These are phyloP conservation scores for Gallinago stenura DNA, from an alignment of 2,797 vertebrate species.

Conservation along the genomic window DNA sequence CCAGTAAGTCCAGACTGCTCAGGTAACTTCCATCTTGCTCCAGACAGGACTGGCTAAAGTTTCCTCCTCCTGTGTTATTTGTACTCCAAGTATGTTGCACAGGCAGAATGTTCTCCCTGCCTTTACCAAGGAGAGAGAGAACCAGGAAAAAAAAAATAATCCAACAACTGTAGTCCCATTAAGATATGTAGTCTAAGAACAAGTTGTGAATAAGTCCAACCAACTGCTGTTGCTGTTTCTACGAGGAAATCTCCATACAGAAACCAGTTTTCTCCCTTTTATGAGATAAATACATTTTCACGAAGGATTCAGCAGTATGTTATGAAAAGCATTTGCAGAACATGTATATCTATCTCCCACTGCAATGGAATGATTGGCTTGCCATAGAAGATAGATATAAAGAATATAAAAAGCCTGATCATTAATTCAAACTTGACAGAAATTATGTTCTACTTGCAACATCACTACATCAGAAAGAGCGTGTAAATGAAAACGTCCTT, in stretches of 20 bases:
- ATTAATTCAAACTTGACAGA: not conserved
- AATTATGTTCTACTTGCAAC: not conserved
- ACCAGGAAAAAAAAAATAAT: not conserved
- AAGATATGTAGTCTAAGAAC: not conserved
- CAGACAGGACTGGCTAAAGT: not conserved
- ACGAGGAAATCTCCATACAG: not conserved
- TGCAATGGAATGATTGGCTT: not conserved
- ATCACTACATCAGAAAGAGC: not conserved
- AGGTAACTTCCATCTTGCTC: not conserved
- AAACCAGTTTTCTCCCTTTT: not conserved
- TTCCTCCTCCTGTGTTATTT: not conserved
- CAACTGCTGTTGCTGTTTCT: not conserved
- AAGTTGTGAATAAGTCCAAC: not conserved
- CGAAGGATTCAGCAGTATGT: not conserved
- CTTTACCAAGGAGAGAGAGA: not conserved
- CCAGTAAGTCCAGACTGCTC: not conserved
- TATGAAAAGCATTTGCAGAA: not conserved
- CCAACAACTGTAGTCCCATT: not conserved
- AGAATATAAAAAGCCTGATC: not conserved
- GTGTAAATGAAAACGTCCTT: not conserved
- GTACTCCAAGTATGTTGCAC: not conserved
- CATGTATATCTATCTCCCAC: not conserved
- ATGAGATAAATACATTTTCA: not conserved
- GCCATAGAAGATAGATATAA: not conserved
- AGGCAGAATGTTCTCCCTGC: not conserved